A percentile compares a stretch with the other conserved stretches of the same genome.
Conservation (phyloP, 2,113 vertebrate genomes). For the Microcebus lehilahytsara region DNA sequence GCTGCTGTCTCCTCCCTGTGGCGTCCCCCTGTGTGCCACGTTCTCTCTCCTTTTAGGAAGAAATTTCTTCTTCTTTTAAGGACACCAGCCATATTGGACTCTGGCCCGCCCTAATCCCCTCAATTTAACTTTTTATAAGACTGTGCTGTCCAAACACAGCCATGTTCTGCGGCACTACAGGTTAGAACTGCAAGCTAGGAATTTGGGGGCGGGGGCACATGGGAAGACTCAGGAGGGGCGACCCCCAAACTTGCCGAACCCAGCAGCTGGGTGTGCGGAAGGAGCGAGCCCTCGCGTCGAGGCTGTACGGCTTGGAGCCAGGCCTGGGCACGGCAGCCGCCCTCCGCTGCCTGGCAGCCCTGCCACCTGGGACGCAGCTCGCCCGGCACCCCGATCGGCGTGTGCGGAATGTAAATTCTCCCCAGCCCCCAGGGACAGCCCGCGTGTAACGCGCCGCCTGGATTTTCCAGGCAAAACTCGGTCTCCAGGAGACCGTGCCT, state of each 20-base stretch:
- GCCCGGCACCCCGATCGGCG: rapidly evolving
- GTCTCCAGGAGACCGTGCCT: neutral
- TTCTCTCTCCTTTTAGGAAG: neutral
- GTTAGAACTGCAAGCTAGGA: neutral
- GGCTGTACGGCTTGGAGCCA: neutral
- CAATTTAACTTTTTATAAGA: neutral
- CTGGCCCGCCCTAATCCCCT: neutral
- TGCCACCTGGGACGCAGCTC: rapidly evolving
- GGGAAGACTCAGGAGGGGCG: neutral
- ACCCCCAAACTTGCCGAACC: neutral
- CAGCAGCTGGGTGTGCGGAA: neutral
- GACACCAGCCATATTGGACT: neutral
- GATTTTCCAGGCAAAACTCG: neutral
- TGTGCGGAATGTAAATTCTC: neutral
- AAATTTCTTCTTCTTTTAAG: neutral
- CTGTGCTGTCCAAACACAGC: neutral
- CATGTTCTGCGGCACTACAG: rapidly evolving
- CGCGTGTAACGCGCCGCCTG: rapidly evolving
- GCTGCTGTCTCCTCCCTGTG: neutral
- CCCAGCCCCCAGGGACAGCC: neutral
- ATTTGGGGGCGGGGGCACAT: no score
- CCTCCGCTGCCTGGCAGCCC: no score
- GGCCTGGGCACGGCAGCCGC: no score
- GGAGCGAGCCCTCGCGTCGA: neutral
- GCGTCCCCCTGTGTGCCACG: no score